Base-by-base conservation (phyloP, 2,888 invertebrate genomes). In the Catocala nupta region DNA sequence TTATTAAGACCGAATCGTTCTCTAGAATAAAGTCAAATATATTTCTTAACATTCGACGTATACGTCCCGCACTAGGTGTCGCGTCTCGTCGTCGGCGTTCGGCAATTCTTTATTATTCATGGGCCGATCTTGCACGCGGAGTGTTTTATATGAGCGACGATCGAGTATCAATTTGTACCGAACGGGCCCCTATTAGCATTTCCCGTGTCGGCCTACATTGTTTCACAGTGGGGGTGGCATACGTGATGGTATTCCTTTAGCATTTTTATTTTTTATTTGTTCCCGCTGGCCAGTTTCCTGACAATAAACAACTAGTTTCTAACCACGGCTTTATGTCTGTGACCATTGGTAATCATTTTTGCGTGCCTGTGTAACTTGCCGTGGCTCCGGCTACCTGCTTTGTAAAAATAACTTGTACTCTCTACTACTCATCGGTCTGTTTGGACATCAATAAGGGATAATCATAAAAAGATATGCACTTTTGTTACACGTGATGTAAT, bases 121-220 rank as follows among this genome's bases (percentile, higher is more conserved):
- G 88, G 90, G 84, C 89, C 90, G 92, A 90, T 90, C 90, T 89
- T 86, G 87, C 86, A 89, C 86, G 86, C 87, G 86, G 91, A 93
- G 94, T 94, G 93, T 94, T 94, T 94, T 94, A 94, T 94, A 94
- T 93, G 94, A 92, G 93, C 91, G 90, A 93, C 94, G 92, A 94
- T 94, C 92, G 93, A 93, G 91, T 94, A 94, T 94, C 94, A 94
- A 94, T 94, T 94, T 93, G 93, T 92, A 87, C 85, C 84, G 86
- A 90, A 86, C 88, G 89, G 82, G 82, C 88, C 88, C 84, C 84
- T 90, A 93, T 93, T 93, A 92, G 90, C 93, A 93, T 93, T 90
- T 90, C 87, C 87, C 81, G 78, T 84, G 79, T 80, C 85, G 82
- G 85, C 89, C 87, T 88, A 92, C 91, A 91, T 91, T 93, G 91